These are phyloP conservation scores for Aramus guarauna DNA, from an alignment of 2,113 vertebrate genomes.

Conservation along the genomic window DNA sequence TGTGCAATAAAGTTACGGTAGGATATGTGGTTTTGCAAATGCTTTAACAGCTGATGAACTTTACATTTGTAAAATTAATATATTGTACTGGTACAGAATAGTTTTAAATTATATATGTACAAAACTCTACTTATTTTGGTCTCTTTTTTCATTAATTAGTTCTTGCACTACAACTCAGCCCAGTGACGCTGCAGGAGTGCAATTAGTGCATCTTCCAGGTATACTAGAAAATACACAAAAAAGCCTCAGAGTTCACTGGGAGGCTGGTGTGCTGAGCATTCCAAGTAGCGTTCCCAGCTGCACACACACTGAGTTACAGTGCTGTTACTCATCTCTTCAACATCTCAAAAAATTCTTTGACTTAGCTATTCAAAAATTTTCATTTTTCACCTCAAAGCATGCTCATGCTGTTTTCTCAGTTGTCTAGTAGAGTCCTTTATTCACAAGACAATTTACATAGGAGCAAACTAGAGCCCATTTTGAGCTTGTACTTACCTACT, in stretches of 20 bases:
- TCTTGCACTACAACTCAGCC: neutral
- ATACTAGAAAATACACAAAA: neutral
- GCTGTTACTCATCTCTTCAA: neutral
- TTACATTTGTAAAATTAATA: conserved; percentile 89
- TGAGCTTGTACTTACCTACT: neutral
- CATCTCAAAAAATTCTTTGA: neutral
- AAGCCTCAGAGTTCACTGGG: neutral
- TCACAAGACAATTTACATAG: neutral
- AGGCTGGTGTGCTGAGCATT: fast-evolving
- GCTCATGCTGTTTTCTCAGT: neutral
- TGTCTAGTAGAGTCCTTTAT: neutral
- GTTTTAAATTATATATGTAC: conserved; percentile 85
- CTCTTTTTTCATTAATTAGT: conserved; percentile 21
- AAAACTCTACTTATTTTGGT: conserved; percentile 66
- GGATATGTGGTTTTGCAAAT: conserved; percentile 82
- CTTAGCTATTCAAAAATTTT: neutral
- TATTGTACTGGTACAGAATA: conserved; percentile 85
- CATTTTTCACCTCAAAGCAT: neutral
- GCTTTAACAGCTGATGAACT: conserved; percentile 80
- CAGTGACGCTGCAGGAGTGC: neutral
- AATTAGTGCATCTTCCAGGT: neutral
- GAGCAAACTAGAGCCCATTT: neutral
- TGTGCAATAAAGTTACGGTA: conserved; percentile 84
- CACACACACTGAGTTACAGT: neutral
- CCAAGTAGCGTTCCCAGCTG: neutral